Base-by-base conservation (phyloP, 1,140 invertebrate genomes). In the Triops longicaudatus region DNA sequence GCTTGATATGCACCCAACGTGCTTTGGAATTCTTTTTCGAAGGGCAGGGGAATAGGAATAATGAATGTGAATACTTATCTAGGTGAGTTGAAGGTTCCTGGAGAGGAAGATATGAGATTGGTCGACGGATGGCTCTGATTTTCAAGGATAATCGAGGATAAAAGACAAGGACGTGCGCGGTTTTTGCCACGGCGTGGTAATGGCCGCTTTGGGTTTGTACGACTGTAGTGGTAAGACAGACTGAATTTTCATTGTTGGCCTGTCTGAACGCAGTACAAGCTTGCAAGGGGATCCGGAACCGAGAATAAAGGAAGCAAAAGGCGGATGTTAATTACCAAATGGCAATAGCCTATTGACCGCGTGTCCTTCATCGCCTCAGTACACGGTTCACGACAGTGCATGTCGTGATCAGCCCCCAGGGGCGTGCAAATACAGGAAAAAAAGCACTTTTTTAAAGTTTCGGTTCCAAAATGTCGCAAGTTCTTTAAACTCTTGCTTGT, bases 261-360 rank as follows among this genome's bases (percentile, higher is more conserved):
- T 37, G 31, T 37, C 31, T n/a, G n/a, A n/a, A n/a, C n/a, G n/a
- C n/a, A n/a, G n/a, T n/a, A n/a, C n/a, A n/a, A n/a, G n/a, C n/a
- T n/a, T n/a, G n/a, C n/a, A n/a, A n/a, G n/a, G n/a, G n/a, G 31
- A 7, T 37, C 31, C 31, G 31, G 31, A 37, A 37, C 31, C 31
- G 31, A 37, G 31, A n/a, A n/a, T n/a, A n/a, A n/a, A n/a, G 31
- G 31, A 37, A 37, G 31, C 50, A 63, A 63, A 14, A 22, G 22
- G 50, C 50, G 50, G 50, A 63, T 63, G 50, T 22, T 63, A 63
- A 63, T 63, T 63, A 63, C 17, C 50, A 63, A 37, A 63, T 63
- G 50, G 50, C 50, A 63, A 63, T 63, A 63, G 50, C 50, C 50
- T 63, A 63, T 63, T 63, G 50, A 63, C 50, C 50, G 50, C 50